phyloP scores from a whole-genome alignment of 2,113 vertebrate species.

The Gymnogyps californianus region DNA sequence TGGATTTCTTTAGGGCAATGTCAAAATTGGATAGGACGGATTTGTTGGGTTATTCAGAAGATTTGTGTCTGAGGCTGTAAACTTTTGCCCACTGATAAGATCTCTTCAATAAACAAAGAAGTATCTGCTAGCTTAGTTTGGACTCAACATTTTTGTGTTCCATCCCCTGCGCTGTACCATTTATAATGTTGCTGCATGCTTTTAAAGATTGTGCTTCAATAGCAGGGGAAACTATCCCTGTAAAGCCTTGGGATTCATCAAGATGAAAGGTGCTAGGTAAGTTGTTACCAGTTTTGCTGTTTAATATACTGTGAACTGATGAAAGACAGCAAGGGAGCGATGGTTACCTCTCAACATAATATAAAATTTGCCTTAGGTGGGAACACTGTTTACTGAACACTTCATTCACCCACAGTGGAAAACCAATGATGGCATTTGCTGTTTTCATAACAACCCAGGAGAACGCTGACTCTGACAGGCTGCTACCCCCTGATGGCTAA shows the following conservation, averaged over 20 bases:
- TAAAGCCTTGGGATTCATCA: background rate
- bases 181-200: background rate
- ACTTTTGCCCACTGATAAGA: background rate
- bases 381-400: slow-evolving; percentile 16
- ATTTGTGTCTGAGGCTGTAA: background rate
- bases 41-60: background rate
- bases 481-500: slow-evolving; percentile 23
- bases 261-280: background rate
- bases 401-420: slow-evolving; percentile 61
- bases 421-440: slow-evolving; percentile 59
- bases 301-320: background rate
- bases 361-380: slow-evolving; percentile 12
- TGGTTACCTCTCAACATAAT: background rate
- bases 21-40: background rate
- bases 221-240: background rate
- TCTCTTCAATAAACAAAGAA: background rate
- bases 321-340: background rate
- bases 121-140: background rate
- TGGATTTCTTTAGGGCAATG: background rate
- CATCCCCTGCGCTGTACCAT: background rate
- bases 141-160: background rate
- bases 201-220: background rate
- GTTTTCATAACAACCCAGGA: slow-evolving; percentile 68
- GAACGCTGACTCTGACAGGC: slow-evolving; percentile 54
- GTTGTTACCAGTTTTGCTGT: background rate